Evolutionary conservation across 2,888 invertebrate genomes (phyloP).

Genomic region (Alentia gelatinosa): DNA sequence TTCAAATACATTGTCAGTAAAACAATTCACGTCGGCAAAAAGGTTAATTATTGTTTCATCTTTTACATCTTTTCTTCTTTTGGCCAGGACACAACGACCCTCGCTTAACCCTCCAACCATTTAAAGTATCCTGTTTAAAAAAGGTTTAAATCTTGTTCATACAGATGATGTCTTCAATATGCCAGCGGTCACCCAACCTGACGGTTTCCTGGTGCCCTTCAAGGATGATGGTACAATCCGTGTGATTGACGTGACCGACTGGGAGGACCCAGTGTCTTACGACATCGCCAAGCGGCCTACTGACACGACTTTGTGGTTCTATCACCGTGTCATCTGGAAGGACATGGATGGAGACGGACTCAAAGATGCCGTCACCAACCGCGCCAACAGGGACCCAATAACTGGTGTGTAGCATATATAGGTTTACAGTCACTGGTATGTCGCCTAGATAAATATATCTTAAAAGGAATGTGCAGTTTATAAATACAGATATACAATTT

Average conservation of each 20-base stretch:
- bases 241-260: slow-evolving; percentile 61
- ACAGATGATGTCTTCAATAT: slow-evolving; percentile 65
- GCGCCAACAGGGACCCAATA: slow-evolving; percentile 55
- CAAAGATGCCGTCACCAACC: slow-evolving; percentile 68
- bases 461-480: too few relatives aligned
- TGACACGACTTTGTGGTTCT: slow-evolving; percentile 17
- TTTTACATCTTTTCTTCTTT: too few relatives aligned
- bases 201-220: slow-evolving; percentile 69
- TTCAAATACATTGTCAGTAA: too few relatives aligned
- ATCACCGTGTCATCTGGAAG: slow-evolving; percentile 66
- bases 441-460: too few relatives aligned
- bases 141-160: not conserved
- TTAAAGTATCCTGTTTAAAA: not conserved
- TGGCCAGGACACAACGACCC: too few relatives aligned
- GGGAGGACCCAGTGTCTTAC: slow-evolving; percentile 54
- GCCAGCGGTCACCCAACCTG: slow-evolving; percentile 65
- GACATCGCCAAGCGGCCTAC: slow-evolving; percentile 12
- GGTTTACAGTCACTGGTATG: not conserved
- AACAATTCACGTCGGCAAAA: too few relatives aligned
- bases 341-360: slow-evolving; percentile 72
- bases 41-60: too few relatives aligned
- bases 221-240: slow-evolving; percentile 65
- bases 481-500: too few relatives aligned
- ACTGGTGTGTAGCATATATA: not conserved
- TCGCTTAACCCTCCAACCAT: too few relatives aligned